These are phyloP conservation scores for Phymorhynchus buccinoides DNA, from an alignment of 1,140 invertebrate genomes.

Conservation along the genomic window DNA sequence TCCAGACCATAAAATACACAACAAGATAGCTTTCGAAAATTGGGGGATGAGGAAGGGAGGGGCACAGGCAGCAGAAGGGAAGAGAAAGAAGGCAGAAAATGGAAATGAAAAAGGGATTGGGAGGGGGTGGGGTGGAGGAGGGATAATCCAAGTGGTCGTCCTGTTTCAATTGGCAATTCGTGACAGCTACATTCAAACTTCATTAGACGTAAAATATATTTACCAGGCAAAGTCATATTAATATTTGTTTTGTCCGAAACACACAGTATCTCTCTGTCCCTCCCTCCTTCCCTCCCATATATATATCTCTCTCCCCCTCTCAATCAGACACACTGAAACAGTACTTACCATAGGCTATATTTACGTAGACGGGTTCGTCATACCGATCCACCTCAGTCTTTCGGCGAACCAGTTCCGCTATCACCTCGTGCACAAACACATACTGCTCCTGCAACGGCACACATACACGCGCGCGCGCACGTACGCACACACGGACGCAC, in stretches of 20 bases:
- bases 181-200: no score
- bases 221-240: no score
- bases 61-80: no score
- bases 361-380: slow-evolving; percentile 27
- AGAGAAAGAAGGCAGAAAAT: no score
- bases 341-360: not conserved
- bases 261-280: slow-evolving; percentile 15
- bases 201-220: no score
- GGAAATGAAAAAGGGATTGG: no score
- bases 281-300: slow-evolving; percentile 17
- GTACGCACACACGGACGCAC: not conserved
- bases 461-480: no score
- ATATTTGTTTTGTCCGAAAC: not conserved
- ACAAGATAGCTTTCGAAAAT: no score
- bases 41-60: no score
- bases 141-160: not conserved
- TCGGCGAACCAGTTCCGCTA: not conserved
- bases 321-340: slow-evolving; percentile 8
- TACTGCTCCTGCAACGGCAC: slow-evolving; percentile 30
- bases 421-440: slow-evolving; percentile 12
- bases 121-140: not conserved
- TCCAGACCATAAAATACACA: not conserved
- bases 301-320: not conserved
- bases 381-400: slow-evolving; percentile 24
- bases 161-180: not conserved